Percentiles rank a stretch among this genome's conserved stretches.
Conservation (phyloP, 2,888 invertebrate genomes). For the Lobophora halterata region DNA sequence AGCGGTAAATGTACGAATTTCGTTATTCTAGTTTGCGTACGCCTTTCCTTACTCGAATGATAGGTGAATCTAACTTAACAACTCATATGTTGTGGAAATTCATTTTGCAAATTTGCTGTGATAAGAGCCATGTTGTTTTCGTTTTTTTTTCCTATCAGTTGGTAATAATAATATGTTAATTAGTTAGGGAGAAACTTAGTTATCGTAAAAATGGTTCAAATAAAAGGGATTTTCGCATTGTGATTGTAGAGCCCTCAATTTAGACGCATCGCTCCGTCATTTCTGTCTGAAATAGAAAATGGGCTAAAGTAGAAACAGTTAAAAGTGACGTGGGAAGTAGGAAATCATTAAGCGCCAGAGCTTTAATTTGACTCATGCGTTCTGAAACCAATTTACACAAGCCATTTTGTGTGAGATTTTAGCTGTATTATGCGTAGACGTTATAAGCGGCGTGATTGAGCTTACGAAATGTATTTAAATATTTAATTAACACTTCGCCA, state of each 20-base stretch:
- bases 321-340: constrained; percentile 33
- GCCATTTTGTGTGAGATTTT: constrained; percentile 7
- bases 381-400: constrained; percentile 16
- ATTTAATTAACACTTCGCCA: constrained; percentile 28
- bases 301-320: constrained; percentile 24
- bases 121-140: no score
- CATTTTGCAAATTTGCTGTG: no score
- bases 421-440: constrained; percentile 22
- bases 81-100: no score
- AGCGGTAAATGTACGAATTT: no score
- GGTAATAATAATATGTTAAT: no score
- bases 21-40: no score
- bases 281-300: constrained; percentile 30
- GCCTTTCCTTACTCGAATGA: no score
- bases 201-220: no score
- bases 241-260: constrained; percentile 6
- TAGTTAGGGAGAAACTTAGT: no score
- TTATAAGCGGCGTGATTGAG: constrained; percentile 23
- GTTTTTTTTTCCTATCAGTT: no score
- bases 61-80: no score
- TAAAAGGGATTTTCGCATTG: background rate
- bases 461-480: constrained; percentile 30
- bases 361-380: constrained; percentile 29
- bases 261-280: constrained; percentile 20
- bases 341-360: constrained; percentile 34